phyloP scores from a whole-genome alignment of 2,113 vertebrate species.

The Megaleporinus macrocephalus region DNA sequence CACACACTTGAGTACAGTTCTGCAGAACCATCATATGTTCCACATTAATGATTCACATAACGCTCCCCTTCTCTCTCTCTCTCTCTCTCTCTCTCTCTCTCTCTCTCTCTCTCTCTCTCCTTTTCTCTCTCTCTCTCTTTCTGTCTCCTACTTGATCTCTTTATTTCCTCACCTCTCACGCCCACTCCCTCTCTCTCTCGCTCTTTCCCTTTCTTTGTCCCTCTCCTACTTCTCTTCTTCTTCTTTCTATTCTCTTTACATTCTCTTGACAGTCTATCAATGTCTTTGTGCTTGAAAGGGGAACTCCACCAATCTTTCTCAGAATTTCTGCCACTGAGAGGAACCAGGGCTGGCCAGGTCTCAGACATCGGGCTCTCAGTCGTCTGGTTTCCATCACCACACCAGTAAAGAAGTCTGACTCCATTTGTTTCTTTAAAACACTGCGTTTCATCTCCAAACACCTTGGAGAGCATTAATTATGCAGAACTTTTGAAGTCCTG shows the following conservation, averaged over 20 bases:
- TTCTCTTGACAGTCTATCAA: constrained; percentile 70
- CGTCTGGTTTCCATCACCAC: too few species aligned
- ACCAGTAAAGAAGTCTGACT: too few species aligned
- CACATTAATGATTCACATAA: constrained; percentile 76
- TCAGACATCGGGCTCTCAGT: too few species aligned
- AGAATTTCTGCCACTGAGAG: not conserved
- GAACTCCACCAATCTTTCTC: not conserved
- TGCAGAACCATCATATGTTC: constrained; percentile 81
- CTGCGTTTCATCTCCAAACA: too few species aligned
- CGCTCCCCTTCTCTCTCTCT: constrained; percentile 58
- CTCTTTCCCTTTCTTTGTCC: constrained; percentile 56
- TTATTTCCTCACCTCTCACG: constrained; percentile 54
- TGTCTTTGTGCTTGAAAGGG: constrained; percentile 55
- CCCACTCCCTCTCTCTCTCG: constrained; percentile 60
- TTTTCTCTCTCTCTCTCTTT: constrained; percentile 55
- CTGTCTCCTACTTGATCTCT: constrained; percentile 66
- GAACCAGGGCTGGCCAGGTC: too few species aligned
- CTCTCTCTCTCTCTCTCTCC: constrained; percentile 62
- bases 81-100: constrained; percentile 66
- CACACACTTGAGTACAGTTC: constrained; percentile 11
- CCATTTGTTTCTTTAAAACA: too few species aligned
- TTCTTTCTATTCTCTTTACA: constrained; percentile 60
- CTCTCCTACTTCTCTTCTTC: constrained; percentile 64
- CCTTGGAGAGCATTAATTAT: too few species aligned
- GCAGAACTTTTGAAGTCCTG: too few species aligned